Evolutionary conservation across 2,888 invertebrate genomes (phyloP).

Genomic region (Pristionchus mayeri): DNA sequence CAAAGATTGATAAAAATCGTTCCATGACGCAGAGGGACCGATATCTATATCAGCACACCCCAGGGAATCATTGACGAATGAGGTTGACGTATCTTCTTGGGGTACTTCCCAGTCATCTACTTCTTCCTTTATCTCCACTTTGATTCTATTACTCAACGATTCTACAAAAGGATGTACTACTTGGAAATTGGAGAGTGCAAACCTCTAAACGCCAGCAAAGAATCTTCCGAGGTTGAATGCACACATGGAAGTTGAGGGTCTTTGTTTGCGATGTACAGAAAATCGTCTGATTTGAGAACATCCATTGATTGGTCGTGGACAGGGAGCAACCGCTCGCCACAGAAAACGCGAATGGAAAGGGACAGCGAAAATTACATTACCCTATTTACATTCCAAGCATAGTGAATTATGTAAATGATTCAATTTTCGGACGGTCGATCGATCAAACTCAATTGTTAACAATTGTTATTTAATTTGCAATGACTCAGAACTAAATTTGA

Average conservation of each 20-base stretch:
- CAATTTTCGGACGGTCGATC: background rate
- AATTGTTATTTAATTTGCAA: too few species aligned
- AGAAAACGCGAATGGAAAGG: background rate
- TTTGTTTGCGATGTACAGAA: background rate
- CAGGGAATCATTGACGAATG: background rate
- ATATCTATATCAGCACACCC: constrained; percentile 12
- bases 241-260: constrained; percentile 35
- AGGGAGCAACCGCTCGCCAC: constrained; percentile 1
- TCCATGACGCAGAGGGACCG: constrained; percentile 45
- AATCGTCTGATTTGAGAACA: constrained; percentile 17
- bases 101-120: constrained; percentile 19
- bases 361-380: background rate
- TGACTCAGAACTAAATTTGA: too few species aligned
- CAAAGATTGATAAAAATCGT: constrained; percentile 47
- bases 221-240: constrained; percentile 7
- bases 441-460: too few species aligned
- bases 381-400: background rate
- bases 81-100: background rate
- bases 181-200: background rate
- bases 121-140: constrained; percentile 30
- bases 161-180: background rate
- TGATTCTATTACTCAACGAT: background rate
- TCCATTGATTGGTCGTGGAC: constrained; percentile 6
- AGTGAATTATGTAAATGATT: constrained; percentile 16
- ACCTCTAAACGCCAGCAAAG: constrained; percentile 35